Evolutionary conservation across 2,888 invertebrate genomes (phyloP).

Genomic region (Aplocera efformata): DNA sequence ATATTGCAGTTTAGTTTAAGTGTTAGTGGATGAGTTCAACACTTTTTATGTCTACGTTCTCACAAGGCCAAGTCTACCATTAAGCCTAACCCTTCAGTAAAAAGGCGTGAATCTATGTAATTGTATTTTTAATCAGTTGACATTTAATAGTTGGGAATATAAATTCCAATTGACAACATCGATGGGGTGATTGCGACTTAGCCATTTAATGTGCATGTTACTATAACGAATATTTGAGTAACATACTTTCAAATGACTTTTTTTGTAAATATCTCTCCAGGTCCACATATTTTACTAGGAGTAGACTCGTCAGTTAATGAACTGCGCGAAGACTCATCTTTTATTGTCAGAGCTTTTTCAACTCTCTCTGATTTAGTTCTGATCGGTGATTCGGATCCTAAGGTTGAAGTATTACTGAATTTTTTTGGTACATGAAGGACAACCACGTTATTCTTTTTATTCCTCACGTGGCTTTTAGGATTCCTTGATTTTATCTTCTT

Average conservation of each 20-base stretch:
- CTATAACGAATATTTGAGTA: too few species aligned
- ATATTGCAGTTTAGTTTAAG: too few species aligned
- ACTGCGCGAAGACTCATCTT: conserved; percentile 30
- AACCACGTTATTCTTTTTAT: conserved; percentile 39
- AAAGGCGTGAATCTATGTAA: too few species aligned
- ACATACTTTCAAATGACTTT: conserved; percentile 16
- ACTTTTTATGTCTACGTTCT: too few species aligned
- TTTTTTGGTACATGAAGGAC: conserved; percentile 37
- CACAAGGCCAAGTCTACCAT: too few species aligned
- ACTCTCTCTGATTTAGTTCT: conserved; percentile 19
- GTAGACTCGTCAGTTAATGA: conserved; percentile 14
- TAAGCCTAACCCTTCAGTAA: too few species aligned
- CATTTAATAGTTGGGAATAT: too few species aligned
- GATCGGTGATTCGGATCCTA: conserved; percentile 20
- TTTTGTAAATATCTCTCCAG: conserved; percentile 42
- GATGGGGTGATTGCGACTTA: too few species aligned
- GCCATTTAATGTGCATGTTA: too few species aligned
- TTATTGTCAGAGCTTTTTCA: conserved; percentile 41
- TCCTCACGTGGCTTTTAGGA: conserved; percentile 22
- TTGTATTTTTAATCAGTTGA: too few species aligned
- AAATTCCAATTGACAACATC: too few species aligned
- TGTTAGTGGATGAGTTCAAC: too few species aligned
- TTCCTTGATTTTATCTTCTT: conserved; percentile 40
- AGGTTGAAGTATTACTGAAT: conserved; percentile 32
- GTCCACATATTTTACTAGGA: conserved; percentile 44